A percentile compares a stretch with the other conserved stretches of the same genome.
phyloP scores from a whole-genome alignment of 2,888 invertebrate genomes.

The Epinotia ramella region DNA sequence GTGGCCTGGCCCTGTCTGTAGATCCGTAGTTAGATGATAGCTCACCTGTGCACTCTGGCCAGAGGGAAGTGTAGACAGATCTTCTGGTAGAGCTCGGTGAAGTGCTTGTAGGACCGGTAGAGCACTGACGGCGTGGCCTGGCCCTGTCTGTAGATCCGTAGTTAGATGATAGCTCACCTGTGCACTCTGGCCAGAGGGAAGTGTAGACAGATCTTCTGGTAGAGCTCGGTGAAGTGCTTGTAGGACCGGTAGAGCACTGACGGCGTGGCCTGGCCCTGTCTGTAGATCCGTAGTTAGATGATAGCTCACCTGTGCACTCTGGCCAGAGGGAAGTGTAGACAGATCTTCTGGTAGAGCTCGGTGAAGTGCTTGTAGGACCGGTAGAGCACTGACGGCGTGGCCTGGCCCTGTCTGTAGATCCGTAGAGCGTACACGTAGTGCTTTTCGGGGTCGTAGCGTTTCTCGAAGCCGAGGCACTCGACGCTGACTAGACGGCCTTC shows the following conservation, averaged over 20 bases:
- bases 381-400: constrained; percentile 95
- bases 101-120: constrained; percentile 98
- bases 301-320: constrained; percentile 92
- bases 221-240: constrained; percentile 98
- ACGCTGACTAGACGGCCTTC: constrained; percentile 96
- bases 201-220: constrained; percentile 96
- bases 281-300: constrained; percentile 86
- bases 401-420: constrained; percentile 93
- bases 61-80: constrained; percentile 96
- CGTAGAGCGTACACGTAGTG: constrained; percentile 97
- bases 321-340: constrained; percentile 95
- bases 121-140: constrained; percentile 95
- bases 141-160: constrained; percentile 91
- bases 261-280: constrained; percentile 94
- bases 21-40: constrained; percentile 81
- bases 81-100: constrained; percentile 98
- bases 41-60: constrained; percentile 95
- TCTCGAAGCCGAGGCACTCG: constrained; percentile 95
- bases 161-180: constrained; percentile 86
- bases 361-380: constrained; percentile 98
- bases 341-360: constrained; percentile 97
- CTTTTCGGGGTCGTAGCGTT: constrained; percentile 98
- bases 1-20: constrained; percentile 95
- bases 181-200: constrained; percentile 96
- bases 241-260: constrained; percentile 96